phyloP scores from a whole-genome alignment of 2,888 invertebrate species.

The Polydrusus tereticollis region DNA sequence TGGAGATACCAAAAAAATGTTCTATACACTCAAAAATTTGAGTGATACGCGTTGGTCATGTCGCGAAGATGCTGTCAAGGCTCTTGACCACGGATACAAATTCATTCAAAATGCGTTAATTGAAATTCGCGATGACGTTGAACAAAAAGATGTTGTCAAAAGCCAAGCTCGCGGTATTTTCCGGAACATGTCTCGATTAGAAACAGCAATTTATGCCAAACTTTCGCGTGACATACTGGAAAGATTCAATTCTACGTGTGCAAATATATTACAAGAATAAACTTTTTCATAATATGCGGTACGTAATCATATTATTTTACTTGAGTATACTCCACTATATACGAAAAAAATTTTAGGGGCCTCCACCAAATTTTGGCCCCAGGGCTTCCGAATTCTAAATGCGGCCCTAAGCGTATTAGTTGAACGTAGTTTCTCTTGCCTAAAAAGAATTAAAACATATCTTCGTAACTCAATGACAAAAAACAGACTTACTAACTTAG shows the following conservation, averaged over 20 bases:
- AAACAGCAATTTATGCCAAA: background rate
- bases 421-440: no score
- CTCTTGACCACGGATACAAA: constrained; percentile 8
- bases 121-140: background rate
- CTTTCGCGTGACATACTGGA: background rate
- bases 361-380: no score
- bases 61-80: constrained; percentile 8
- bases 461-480: no score
- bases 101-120: background rate
- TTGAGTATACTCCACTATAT: no score
- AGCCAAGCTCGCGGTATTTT: background rate
- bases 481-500: no score
- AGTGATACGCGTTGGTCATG: constrained; percentile 18
- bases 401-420: no score
- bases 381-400: no score
- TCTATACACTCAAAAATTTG: background rate
- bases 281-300: no score
- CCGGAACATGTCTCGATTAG: background rate
- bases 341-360: no score
- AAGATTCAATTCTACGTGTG: background rate
- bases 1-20: background rate
- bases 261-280: no score
- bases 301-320: no score
- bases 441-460: no score
- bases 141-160: background rate